A percentile compares a stretch with the other conserved stretches of the same genome.
Conservation (phyloP, 2,888 invertebrate genomes). For the Halocaridina rubra region DNA sequence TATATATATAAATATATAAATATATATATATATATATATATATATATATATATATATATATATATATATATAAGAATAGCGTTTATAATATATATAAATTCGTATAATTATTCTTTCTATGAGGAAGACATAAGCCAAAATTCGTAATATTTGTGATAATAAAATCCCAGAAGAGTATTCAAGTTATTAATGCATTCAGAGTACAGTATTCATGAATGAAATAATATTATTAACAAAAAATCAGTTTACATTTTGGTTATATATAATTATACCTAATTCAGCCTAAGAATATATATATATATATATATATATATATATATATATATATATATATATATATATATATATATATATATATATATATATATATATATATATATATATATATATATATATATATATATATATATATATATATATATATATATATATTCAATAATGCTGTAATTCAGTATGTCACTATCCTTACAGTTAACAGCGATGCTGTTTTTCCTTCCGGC, state of each 20-base stretch:
- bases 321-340: slow-evolving; percentile 1
- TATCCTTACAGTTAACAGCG: slow-evolving; percentile 16
- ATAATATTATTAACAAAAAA: no score
- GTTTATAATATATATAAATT: background rate
- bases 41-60: background rate
- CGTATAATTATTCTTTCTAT: background rate
- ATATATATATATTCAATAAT: background rate
- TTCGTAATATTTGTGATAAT: no score
- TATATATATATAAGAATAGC: slow-evolving; percentile 13
- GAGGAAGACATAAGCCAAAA: no score
- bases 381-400: slow-evolving; percentile 34
- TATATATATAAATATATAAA: background rate
- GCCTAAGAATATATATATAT: background rate
- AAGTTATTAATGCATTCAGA: no score
- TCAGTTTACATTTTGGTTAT: no score
- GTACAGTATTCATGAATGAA: no score
- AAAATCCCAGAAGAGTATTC: no score
- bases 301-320: background rate
- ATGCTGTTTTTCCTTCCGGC: slow-evolving; percentile 45
- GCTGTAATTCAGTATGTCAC: background rate
- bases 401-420: background rate
- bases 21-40: background rate
- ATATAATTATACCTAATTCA: background rate
- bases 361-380: background rate
- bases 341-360: background rate